Conservation (phyloP, 2,113 vertebrate genomes). For the Etheostoma cragini region DNA sequence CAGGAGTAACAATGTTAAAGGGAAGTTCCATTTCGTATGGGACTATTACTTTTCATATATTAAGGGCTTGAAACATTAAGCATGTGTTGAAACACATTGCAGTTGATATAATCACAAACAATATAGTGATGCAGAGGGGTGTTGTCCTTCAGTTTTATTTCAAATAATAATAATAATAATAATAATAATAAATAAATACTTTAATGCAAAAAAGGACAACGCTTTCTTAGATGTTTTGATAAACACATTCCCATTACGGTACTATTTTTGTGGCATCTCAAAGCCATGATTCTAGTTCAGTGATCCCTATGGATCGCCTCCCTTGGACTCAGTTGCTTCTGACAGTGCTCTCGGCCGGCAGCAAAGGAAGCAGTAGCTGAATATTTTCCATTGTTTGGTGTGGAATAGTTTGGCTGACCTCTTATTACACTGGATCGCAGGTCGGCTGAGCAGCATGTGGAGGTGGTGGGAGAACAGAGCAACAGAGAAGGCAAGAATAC, state of each 20-base stretch:
- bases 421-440: slow-evolving; percentile 17
- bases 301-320: neutral
- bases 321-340: neutral
- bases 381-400: slow-evolving; percentile 55
- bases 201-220: too few species aligned
- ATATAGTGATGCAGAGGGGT: too few species aligned
- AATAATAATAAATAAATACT: too few species aligned
- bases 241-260: neutral
- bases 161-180: too few species aligned
- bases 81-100: too few species aligned
- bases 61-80: too few species aligned
- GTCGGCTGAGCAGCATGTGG: neutral
- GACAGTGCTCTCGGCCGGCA: slow-evolving; percentile 10
- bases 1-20: too few species aligned
- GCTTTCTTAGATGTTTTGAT: neutral
- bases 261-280: neutral
- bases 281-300: neutral
- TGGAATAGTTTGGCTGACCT: slow-evolving; percentile 51
- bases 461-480: slow-evolving; percentile 22
- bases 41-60: too few species aligned
- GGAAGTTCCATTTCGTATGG: too few species aligned
- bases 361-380: slow-evolving; percentile 45
- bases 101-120: too few species aligned
- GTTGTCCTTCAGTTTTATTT: too few species aligned
- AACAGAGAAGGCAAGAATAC: slow-evolving; percentile 14